These are phyloP conservation scores for Panopea generosa DNA, from an alignment of 2,888 invertebrate genomes.

Conservation along the genomic window DNA sequence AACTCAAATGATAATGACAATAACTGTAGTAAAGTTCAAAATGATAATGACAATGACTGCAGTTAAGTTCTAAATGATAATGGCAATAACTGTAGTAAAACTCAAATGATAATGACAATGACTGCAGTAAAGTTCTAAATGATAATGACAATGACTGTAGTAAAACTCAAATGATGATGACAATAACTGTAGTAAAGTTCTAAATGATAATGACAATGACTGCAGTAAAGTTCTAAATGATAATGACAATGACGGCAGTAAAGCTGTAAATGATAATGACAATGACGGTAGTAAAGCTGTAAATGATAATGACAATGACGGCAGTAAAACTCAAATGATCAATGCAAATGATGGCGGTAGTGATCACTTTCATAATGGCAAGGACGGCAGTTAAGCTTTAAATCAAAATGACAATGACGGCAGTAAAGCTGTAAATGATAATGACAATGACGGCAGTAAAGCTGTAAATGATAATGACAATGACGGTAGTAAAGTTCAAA, in stretches of 20 bases:
- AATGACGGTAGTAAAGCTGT: constrained; percentile 43
- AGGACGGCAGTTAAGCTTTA: constrained; percentile 15
- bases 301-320: constrained; percentile 19
- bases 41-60: no score
- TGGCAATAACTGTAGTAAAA: no score
- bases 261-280: constrained; percentile 45
- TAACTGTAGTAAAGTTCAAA: no score
- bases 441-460: constrained; percentile 30
- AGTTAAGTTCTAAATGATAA: no score
- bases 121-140: no score
- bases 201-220: no score
- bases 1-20: no score
- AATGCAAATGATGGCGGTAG: constrained; percentile 14
- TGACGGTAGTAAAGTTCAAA: constrained; percentile 26
- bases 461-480: constrained; percentile 26
- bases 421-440: constrained; percentile 27
- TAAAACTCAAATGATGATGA: no score
- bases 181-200: no score
- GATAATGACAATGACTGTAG: no score
- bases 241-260: constrained; percentile 24
- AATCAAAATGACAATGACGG: constrained; percentile 9
- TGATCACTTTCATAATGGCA: constrained; percentile 5
- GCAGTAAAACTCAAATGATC: neutral
- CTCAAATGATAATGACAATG: no score
- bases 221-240: no score